These are phyloP conservation scores for Brachyrhaphis roseni DNA, from an alignment of 2,797 vertebrate species.

Conservation along the genomic window DNA sequence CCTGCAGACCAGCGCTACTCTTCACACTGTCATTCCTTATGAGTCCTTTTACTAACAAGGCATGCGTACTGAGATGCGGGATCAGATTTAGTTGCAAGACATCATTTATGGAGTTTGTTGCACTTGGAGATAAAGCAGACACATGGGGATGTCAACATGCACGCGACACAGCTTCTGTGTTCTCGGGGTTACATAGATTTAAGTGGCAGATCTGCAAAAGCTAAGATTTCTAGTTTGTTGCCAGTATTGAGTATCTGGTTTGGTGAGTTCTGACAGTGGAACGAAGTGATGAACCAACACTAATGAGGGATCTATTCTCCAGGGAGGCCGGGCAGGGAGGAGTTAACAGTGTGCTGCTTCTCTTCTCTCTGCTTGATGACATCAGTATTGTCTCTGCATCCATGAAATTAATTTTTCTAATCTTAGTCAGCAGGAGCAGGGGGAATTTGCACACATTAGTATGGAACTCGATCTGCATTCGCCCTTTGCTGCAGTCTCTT, in stretches of 20 bases:
- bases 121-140: constrained; percentile 39
- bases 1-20: constrained; percentile 61
- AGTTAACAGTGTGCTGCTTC: constrained; percentile 68
- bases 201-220: constrained; percentile 18
- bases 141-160: constrained; percentile 26
- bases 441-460: constrained; percentile 84
- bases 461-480: constrained; percentile 76
- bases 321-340: constrained; percentile 60
- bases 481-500: constrained; percentile 72
- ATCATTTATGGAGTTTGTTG: constrained; percentile 60
- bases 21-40: constrained; percentile 66
- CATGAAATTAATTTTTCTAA: constrained; percentile 87
- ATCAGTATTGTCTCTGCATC: constrained; percentile 85
- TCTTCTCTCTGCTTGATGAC: constrained; percentile 79
- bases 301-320: constrained; percentile 49
- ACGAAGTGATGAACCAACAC: constrained; percentile 43
- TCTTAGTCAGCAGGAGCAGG: constrained; percentile 84
- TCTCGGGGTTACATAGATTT: constrained; percentile 11
- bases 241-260: constrained; percentile 32
- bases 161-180: constrained; percentile 18
- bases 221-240: constrained; percentile 15
- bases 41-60: constrained; percentile 68
- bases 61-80: constrained; percentile 53
- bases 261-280: constrained; percentile 28
- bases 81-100: constrained; percentile 57